Evolutionary conservation across 92 coral and sea anemone species (phyloP), one percentile per base, ranked within the genome.

Genomic region (Phymanthus crucifer): DNA sequence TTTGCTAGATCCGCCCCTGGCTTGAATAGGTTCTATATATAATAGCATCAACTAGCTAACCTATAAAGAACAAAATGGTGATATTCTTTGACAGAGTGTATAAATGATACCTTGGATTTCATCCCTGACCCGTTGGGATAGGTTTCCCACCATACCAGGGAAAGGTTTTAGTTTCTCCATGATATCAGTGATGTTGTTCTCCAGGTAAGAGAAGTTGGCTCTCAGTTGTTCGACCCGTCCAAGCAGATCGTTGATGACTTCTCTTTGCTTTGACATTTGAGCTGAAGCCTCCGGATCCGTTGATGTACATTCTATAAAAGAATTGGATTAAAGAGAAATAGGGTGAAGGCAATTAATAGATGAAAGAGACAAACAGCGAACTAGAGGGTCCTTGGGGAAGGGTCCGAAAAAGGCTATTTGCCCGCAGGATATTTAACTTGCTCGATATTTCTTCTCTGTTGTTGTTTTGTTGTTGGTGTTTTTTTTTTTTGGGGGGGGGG

Each of bases 161-260:
- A 81, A 66, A 3, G 75, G 81, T 33, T 23, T 40, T 2, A 79
- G 27, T 34, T 50, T 74, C 2, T 74, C 78, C 24, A 74, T 34
- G 16, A 47, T 47, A 3, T 17, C 29, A 24, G 54, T 69, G 33
- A 67, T 17, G 17, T 48, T 79, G 23, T 67, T 45, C 58, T 79
- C 83, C 27, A 79, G 64, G 14, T 24, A 18, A 0, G 48, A 32
- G 27, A 79, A 67, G 32, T 31, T 75, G 40, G 18, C 27, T 68
- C 9, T 77, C 83, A 43, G 73, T 34, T 38, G 69, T 52, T 72
- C 78, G 27, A 70, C 64, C 43, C 27, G 82, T 68, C 79, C 57
- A 45, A 32, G 64, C 40, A 38, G 45, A 21, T 81, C 76, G 40
- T 35, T 72, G 34, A 69, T 54, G 6, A 76, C 54, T 50, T 58